These are phyloP conservation scores for Stegana nigrithorax DNA, from an alignment of 2,888 invertebrate species.

Conservation along the genomic window DNA sequence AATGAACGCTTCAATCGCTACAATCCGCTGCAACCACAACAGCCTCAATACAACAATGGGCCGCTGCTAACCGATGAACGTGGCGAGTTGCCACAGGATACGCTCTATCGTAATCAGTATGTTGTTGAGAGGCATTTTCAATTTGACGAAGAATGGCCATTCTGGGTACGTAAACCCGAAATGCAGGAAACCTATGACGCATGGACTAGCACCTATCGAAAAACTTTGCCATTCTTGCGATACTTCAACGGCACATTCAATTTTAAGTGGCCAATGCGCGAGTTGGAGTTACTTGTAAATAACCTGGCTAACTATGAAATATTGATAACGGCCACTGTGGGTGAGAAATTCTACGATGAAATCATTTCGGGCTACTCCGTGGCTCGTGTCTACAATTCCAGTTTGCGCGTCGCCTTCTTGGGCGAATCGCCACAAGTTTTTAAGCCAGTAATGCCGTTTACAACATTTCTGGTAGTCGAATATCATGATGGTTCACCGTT, in stretches of 20 bases:
- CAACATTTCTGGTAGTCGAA: conserved; percentile 86
- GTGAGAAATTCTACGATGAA: conserved; percentile 88
- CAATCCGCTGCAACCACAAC: conserved; percentile 40
- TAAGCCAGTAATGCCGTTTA: conserved; percentile 94
- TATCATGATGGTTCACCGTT: conserved; percentile 91
- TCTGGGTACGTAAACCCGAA: conserved; percentile 80
- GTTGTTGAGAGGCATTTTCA: conserved; percentile 80
- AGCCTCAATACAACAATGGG: conserved; percentile 35
- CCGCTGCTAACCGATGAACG: conserved; percentile 44
- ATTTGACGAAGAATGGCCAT: conserved; percentile 84
- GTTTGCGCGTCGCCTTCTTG: conserved; percentile 83
- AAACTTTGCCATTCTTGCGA: conserved; percentile 77
- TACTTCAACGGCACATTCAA: conserved; percentile 89
- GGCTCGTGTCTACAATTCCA: conserved; percentile 89
- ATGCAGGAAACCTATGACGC: conserved; percentile 67
- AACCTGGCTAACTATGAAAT: conserved; percentile 77
- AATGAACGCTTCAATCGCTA: conserved; percentile 53
- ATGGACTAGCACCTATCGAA: conserved; percentile 68
- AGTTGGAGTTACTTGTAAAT: conserved; percentile 74
- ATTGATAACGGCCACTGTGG: conserved; percentile 85
- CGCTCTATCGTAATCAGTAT: conserved; percentile 70
- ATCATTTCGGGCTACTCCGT: conserved; percentile 85
- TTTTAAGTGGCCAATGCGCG: conserved; percentile 87
- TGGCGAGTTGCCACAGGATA: conserved; percentile 48
- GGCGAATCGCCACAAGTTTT: conserved; percentile 94